These are phyloP conservation scores for Serilophus lunatus DNA, from an alignment of 2,113 vertebrate genomes.

Conservation along the genomic window DNA sequence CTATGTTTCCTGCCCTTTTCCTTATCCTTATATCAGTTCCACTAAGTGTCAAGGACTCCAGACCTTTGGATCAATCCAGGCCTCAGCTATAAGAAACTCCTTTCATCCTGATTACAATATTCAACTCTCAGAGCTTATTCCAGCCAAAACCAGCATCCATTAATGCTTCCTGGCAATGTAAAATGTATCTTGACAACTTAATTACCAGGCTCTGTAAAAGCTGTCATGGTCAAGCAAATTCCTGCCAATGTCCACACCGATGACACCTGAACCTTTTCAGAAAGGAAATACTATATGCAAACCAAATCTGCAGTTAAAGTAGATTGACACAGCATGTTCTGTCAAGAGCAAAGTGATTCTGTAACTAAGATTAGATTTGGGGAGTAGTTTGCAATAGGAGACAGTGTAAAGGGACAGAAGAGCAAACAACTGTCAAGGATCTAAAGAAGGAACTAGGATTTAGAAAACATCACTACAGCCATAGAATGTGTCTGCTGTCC, in stretches of 20 bases:
- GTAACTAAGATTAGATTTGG: not conserved
- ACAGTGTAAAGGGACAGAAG: not conserved
- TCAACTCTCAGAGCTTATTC: not conserved
- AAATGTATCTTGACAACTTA: conserved; percentile 48
- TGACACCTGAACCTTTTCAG: not conserved
- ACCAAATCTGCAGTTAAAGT: conserved; percentile 14
- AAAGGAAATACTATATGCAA: conserved; percentile 31
- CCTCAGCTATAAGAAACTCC: not conserved
- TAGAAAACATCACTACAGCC: not conserved
- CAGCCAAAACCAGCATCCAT: conserved; percentile 9
- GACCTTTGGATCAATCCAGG: not conserved
- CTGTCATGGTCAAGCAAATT: conserved; percentile 23
- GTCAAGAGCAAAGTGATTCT: not conserved
- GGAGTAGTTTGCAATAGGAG: not conserved
- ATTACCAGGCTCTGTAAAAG: conserved; percentile 25
- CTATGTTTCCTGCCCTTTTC: not conserved
- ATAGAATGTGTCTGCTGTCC: accelerated
- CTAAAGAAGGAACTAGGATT: not conserved
- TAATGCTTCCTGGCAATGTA: not conserved
- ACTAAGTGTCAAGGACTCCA: not conserved
- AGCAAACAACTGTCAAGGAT: not conserved
- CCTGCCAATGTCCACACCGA: conserved; percentile 25
- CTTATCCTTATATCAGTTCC: not conserved
- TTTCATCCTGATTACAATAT: not conserved
- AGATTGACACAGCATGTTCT: not conserved